These are phyloP conservation scores for Indri indri DNA, from an alignment of 2,113 vertebrate species.

Conservation along the genomic window DNA sequence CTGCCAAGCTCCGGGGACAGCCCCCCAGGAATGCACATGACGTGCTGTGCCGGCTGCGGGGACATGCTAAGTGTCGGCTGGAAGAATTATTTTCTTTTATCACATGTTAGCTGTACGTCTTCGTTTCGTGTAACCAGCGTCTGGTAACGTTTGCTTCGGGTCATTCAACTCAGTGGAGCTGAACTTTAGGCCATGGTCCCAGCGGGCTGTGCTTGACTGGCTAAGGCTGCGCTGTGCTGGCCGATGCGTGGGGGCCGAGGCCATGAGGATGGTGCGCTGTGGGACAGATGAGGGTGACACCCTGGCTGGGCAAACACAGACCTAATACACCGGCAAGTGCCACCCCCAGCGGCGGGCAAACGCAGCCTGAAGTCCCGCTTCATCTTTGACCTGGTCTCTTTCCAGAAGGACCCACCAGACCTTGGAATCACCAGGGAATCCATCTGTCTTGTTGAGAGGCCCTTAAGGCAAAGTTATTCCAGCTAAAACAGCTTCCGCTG, in stretches of 20 bases:
- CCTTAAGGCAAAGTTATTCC: neutral
- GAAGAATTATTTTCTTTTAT: neutral
- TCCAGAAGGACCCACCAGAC: too few relatives aligned
- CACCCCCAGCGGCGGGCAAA: fast-evolving
- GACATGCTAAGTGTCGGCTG: fast-evolving
- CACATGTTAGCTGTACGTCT: fast-evolving
- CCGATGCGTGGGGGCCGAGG: fast-evolving
- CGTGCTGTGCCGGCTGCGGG: fast-evolving
- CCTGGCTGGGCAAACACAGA: neutral
- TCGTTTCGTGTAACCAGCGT: neutral
- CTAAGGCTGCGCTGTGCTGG: fast-evolving
- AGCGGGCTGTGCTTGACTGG: fast-evolving
- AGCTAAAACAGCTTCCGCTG: neutral
- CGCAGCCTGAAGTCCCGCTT: fast-evolving
- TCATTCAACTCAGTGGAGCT: neutral
- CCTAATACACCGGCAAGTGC: fast-evolving
- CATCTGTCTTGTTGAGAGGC: fast-evolving
- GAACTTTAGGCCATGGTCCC: neutral
- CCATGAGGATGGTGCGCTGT: fast-evolving
- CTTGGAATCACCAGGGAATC: fast-evolving
- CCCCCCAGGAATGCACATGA: fast-evolving
- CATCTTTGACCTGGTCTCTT: fast-evolving
- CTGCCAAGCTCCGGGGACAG: neutral
- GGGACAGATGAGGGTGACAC: neutral
- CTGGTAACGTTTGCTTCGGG: neutral